These are phyloP conservation scores for Arion vulgaris DNA, from an alignment of 1,140 invertebrate genomes.

Conservation along the genomic window DNA sequence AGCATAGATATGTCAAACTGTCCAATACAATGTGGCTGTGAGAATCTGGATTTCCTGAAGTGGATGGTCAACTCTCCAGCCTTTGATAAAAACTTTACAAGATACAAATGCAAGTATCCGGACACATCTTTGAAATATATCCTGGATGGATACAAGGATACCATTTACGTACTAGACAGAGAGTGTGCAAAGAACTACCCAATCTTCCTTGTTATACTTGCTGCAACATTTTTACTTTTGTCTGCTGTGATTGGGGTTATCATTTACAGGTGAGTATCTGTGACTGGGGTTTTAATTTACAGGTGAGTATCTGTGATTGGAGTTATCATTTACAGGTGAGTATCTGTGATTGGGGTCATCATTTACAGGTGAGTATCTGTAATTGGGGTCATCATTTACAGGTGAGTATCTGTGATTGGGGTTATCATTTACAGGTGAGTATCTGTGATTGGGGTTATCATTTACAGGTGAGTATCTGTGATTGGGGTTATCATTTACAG, in stretches of 20 bases:
- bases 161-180: background rate
- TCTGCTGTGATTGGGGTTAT: background rate
- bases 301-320: too few species aligned
- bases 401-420: too few species aligned
- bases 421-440: too few species aligned
- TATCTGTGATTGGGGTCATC: too few species aligned
- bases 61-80: conserved; percentile 12
- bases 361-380: too few species aligned
- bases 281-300: too few species aligned
- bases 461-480: too few species aligned
- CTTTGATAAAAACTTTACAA: background rate
- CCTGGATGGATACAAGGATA: background rate
- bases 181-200: conserved; percentile 10
- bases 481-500: too few species aligned
- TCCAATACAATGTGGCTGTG: conserved; percentile 15
- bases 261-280: background rate
- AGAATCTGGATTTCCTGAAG: conserved; percentile 19
- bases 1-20: conserved; percentile 1
- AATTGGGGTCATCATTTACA: too few species aligned
- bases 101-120: conserved; percentile 7
- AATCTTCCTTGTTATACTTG: background rate
- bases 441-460: too few species aligned
- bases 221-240: background rate
- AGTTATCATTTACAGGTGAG: too few species aligned
- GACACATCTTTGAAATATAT: background rate